phyloP scores from a whole-genome alignment of 2,888 invertebrate genomes.

The Dasypolia templi region DNA sequence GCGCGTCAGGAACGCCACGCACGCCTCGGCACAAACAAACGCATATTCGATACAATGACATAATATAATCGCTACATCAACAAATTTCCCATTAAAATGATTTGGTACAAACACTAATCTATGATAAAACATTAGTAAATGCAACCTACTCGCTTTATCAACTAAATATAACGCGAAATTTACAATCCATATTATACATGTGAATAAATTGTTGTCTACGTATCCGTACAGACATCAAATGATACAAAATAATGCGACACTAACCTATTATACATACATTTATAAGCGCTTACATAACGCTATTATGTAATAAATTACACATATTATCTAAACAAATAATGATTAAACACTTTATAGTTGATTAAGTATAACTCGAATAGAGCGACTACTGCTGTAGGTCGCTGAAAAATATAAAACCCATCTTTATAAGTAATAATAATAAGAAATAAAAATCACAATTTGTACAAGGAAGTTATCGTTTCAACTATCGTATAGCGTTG shows the following conservation, averaged over 20 bases:
- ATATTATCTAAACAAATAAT: conserved; percentile 66
- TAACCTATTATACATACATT: conserved; percentile 68
- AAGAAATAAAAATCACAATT: conserved; percentile 68
- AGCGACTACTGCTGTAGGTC: conserved; percentile 62
- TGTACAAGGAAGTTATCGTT: conserved; percentile 71
- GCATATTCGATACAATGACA: conserved; percentile 32
- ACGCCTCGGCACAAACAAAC: conserved; percentile 41
- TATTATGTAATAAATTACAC: conserved; percentile 71
- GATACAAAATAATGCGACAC: conserved; percentile 64
- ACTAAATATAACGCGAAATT: conserved; percentile 82
- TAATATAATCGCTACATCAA: conserved; percentile 67
- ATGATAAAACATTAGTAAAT: conserved; percentile 90
- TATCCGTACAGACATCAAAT: conserved; percentile 59
- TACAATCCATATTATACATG: conserved; percentile 85
- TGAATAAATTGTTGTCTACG: conserved; percentile 62
- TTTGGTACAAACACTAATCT: conserved; percentile 89
- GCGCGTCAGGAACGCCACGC: conserved; percentile 53
- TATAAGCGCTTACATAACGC: conserved; percentile 65
- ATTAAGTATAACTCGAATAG: conserved; percentile 60
- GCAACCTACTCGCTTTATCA: conserved; percentile 85
- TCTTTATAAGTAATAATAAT: conserved; percentile 53
- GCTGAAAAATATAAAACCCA: conserved; percentile 61
- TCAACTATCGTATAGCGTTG: conserved; percentile 52
- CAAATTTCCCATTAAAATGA: conserved; percentile 79
- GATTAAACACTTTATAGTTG: conserved; percentile 69